A percentile compares a stretch with the other conserved stretches of the same genome.
phyloP scores from a whole-genome alignment of 2,888 invertebrate species.

The Gonocerus acuteangulatus region DNA sequence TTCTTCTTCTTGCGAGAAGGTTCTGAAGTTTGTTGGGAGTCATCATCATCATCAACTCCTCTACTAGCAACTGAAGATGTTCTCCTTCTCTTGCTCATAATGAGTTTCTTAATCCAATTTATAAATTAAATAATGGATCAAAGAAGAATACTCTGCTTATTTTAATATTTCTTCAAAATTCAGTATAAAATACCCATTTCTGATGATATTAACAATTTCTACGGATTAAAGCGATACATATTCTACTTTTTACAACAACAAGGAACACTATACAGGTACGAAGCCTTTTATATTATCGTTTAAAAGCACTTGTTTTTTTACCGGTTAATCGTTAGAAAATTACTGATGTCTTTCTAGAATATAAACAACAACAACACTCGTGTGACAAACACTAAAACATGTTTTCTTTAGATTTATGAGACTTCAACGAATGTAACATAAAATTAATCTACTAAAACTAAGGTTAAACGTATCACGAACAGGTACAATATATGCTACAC shows the following conservation, averaged over 20 bases:
- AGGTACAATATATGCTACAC: conserved; percentile 19
- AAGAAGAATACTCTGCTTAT: too few species aligned
- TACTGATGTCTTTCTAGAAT: too few species aligned
- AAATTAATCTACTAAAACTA: conserved; percentile 5
- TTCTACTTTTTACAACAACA: neutral
- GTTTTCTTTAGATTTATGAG: neutral
- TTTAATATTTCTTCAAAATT: too few species aligned
- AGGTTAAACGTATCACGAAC: conserved; percentile 13
- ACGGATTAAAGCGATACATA: too few species aligned
- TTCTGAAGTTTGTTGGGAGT: conserved; percentile 53
- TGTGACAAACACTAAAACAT: neutral
- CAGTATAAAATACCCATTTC: too few species aligned
- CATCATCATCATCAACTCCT: conserved; percentile 62
- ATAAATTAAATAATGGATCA: too few species aligned
- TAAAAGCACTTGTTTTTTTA: neutral
- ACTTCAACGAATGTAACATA: neutral
- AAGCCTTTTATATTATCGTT: neutral
- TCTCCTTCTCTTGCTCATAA: conserved; percentile 70
- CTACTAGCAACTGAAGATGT: conserved; percentile 77
- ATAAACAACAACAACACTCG: too few species aligned
- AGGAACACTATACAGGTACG: neutral
- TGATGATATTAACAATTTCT: too few species aligned
- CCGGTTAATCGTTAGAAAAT: neutral
- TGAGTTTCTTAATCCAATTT: neutral
- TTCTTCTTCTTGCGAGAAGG: conserved; percentile 58